Percentiles rank a stretch among this genome's conserved stretches.
Evolutionary conservation across 2,113 vertebrate species (phyloP).

Genomic region (Apistogramma diplotaenia): DNA sequence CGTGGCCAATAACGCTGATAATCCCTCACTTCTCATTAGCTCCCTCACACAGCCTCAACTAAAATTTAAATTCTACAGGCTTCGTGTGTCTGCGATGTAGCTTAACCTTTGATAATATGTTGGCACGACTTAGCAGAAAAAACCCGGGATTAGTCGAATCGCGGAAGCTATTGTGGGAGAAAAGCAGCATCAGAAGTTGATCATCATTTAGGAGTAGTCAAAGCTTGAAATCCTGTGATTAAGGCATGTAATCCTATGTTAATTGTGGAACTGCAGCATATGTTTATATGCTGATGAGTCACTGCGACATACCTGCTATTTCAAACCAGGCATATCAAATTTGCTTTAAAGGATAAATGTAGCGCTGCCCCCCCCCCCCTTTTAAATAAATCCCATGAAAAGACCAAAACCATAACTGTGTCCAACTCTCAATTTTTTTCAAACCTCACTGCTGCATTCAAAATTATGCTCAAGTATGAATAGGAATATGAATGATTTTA

Average conservation of each 20-base stretch:
- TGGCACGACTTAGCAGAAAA: slow-evolving; percentile 36
- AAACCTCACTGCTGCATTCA: neutral
- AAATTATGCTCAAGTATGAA: neutral
- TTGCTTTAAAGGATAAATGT: neutral
- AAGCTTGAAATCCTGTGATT: slow-evolving; percentile 56
- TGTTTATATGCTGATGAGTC: slow-evolving; percentile 17
- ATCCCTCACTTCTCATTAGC: slow-evolving; percentile 49
- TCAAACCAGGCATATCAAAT: slow-evolving; percentile 13
- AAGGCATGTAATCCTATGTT: slow-evolving; percentile 55
- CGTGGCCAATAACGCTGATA: slow-evolving; percentile 26
- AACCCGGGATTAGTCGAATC: slow-evolving; percentile 55
- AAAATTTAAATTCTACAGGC: slow-evolving; percentile 44
- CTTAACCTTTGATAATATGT: slow-evolving; percentile 58
- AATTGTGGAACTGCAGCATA: slow-evolving; percentile 36
- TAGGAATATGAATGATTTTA: neutral
- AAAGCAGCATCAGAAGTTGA: slow-evolving; percentile 46
- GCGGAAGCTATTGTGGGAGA: slow-evolving; percentile 52
- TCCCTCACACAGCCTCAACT: slow-evolving; percentile 19
- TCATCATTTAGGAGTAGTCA: slow-evolving; percentile 27
- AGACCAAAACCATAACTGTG: neutral
- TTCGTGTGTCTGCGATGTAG: slow-evolving; percentile 30
- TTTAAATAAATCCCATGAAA: neutral
- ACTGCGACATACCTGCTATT: slow-evolving; percentile 9
- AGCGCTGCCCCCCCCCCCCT: neutral
- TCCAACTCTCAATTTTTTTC: neutral